Percentiles rank a stretch among this genome's conserved stretches.
phyloP scores from a whole-genome alignment of 2,797 vertebrate genomes.

The Capromys pilorides region DNA sequence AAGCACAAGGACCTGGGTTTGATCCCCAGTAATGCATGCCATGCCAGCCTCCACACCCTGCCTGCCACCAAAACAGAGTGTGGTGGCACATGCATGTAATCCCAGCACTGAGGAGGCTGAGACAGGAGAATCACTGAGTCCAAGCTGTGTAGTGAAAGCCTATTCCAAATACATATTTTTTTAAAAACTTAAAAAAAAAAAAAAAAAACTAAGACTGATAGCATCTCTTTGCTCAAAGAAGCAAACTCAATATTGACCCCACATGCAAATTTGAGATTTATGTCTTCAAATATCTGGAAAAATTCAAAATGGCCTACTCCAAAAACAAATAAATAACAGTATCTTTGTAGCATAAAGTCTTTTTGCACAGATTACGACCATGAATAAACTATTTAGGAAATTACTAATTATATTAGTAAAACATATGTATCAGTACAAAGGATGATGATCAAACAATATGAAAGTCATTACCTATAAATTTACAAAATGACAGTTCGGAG shows the following conservation, averaged over 20 bases:
- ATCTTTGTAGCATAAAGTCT: background rate
- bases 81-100: too few relatives aligned
- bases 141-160: too few relatives aligned
- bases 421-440: background rate
- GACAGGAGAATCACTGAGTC: too few relatives aligned
- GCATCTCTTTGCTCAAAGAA: constrained; percentile 15
- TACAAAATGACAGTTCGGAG: background rate
- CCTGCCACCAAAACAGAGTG: too few relatives aligned
- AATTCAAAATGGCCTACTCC: background rate
- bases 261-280: background rate
- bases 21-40: too few relatives aligned
- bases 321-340: constrained; percentile 41
- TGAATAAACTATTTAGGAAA: constrained; percentile 36
- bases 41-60: too few relatives aligned
- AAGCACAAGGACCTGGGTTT: too few relatives aligned
- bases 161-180: too few relatives aligned
- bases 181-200: background rate
- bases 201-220: constrained; percentile 28
- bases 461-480: background rate
- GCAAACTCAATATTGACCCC: constrained; percentile 39
- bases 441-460: background rate
- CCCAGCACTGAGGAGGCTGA: too few relatives aligned
- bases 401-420: background rate
- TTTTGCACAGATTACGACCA: background rate
- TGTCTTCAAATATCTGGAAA: constrained; percentile 26